Evolutionary conservation across 2,113 vertebrate genomes (phyloP), one percentile per base, ranked within the genome.

Genomic region (Tragulus kanchil): DNA sequence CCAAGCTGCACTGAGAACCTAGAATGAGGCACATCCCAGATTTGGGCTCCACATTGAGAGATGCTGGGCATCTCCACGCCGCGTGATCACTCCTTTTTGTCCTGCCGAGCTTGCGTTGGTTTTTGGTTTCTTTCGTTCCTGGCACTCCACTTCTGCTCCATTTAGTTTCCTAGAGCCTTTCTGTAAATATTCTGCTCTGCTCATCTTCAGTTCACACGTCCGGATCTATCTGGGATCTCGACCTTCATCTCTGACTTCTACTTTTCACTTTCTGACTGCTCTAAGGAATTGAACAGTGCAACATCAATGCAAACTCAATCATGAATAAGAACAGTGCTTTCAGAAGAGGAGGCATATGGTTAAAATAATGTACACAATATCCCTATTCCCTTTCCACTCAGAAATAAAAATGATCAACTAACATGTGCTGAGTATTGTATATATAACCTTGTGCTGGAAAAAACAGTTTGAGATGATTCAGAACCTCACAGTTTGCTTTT

Each of bases 381-480:
- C 52, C 12, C 1, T n/a, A 28, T 62, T 81, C 64, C 45, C 50
- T 75, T 93, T 90, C n/a, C 17, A 26, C 56, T 61, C 28, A 94
- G 61, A 82, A 52, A 64, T 23, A 73, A 95, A 61, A 78, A 42
- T 88, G 54, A 83, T 54, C 61, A 85, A 31, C 42, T 8, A 65
- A 67, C 16, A 8, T 73, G 83, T 61, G 45, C 65, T 78, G 21
- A 52, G 42, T 89, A 71, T 54, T 65, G 6, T 36, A 50, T 69
- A 45, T 61, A 65, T 78, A 71, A 59, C 61, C 10, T 31, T 21
- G 25, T 50, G n/a, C 21, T 93, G 78, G 54, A 45, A 84, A 93
- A 79, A 93, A 31, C 12, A 78, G 12, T 91, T 83, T 59, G 48
- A 96, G 81, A 89, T 87, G 14, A 92, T 71, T 84, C 56, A 88